Base-by-base conservation (phyloP, 2,888 invertebrate genomes). In the Drosophila sordidula region DNA sequence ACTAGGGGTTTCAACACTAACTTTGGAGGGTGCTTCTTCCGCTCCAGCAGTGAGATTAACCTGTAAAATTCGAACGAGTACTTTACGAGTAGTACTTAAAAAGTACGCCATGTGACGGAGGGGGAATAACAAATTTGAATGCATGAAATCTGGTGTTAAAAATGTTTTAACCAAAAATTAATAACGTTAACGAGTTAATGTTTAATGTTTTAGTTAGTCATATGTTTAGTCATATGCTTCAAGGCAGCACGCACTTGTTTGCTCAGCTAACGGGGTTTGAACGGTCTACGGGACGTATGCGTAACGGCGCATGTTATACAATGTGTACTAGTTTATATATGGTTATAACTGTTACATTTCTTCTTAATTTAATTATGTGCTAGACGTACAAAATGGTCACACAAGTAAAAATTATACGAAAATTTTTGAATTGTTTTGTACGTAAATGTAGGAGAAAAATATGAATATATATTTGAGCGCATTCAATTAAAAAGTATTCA, bases 1-100 rank as follows among this genome's bases (percentile, higher is more conserved):
- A 72, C 46, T 58, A 39, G 16, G 44, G 69, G 59, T 66, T 66
- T 76, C 70, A 88, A 92, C 92, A 92, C 92, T 92, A 92, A 92
- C 92, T 92, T 92, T 92, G 90, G 92, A 90, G 89, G 91, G 90
- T 73, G 89, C 87, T 90, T 91, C 92, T 76, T 92, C 92, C 82
- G 91, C 91, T 90, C 92, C 92, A 87, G 92, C 92, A 82, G 92
- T 91, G 87, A 92, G 91, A 89, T 92, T 91, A 90, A 92, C 92
- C 92, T 92, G 91, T 75, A 88, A 90, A 90, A 88, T 83, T 61
- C 38, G 68, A 80, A 79, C 50, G 70, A 64, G 63, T 50, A 63
- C 50, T 63, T 64, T 69, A 81, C 82, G 75, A 63, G 63, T 62
- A 76, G 65, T 62, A 57, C 70, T 66, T 54, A 49, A 39, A 22